Evolutionary conservation across 2,113 vertebrate species (phyloP).

Genomic region (Protobothrops flavoviridis): DNA sequence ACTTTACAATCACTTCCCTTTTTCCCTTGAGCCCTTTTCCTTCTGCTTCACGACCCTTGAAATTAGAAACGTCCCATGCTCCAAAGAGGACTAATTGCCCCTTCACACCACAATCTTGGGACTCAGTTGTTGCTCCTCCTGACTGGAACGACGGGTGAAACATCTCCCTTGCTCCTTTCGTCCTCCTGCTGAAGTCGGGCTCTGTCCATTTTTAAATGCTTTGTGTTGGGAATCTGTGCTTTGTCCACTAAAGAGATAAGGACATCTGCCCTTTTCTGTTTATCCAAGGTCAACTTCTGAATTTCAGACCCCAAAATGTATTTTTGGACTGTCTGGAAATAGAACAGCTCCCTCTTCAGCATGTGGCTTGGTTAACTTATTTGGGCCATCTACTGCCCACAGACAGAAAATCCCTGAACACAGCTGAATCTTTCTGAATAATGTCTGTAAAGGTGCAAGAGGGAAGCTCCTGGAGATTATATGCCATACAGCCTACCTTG

Average conservation of each 20-base stretch:
- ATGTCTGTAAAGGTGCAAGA: not conserved
- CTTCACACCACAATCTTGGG: conserved; percentile 27
- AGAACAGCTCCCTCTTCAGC: not conserved
- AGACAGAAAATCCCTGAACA: not conserved
- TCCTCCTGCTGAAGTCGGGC: not conserved
- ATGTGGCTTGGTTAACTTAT: not conserved
- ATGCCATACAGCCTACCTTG: no score
- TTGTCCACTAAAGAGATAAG: not conserved
- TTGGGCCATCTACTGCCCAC: not conserved
- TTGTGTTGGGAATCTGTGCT: not conserved
- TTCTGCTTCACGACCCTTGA: conserved; percentile 36
- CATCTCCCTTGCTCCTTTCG: not conserved
- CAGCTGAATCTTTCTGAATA: not conserved
- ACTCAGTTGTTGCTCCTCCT: not conserved
- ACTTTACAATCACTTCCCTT: conserved; percentile 35
- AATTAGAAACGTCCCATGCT: conserved; percentile 41
- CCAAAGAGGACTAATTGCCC: conserved; percentile 31
- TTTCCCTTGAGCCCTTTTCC: conserved; percentile 45
- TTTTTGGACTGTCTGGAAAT: not conserved
- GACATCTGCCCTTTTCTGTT: not conserved
- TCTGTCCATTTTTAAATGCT: not conserved
- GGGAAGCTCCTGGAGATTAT: not conserved
- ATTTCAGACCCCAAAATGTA: not conserved
- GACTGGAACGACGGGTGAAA: conserved; percentile 19
- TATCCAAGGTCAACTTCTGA: not conserved